These are phyloP conservation scores for Pyrgilauda ruficollis DNA, from an alignment of 2,113 vertebrate genomes.

Conservation along the genomic window DNA sequence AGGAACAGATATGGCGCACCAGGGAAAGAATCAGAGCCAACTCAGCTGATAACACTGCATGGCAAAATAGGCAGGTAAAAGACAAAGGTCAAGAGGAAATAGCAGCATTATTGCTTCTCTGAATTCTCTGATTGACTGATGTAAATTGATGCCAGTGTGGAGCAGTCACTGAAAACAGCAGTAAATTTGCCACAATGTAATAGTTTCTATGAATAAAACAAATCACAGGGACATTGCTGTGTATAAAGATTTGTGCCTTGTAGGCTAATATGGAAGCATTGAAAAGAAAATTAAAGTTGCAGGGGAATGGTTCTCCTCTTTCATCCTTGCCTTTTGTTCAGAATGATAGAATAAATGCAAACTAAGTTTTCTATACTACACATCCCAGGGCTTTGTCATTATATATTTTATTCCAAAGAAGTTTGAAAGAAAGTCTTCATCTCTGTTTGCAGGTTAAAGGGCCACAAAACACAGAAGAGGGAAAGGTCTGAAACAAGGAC, in stretches of 20 bases:
- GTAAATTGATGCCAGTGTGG: neutral
- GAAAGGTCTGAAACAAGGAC: neutral
- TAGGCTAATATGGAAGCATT: neutral
- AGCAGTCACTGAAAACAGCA: neutral
- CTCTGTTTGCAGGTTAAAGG: neutral
- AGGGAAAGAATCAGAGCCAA: neutral
- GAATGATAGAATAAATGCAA: neutral
- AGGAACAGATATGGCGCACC: neutral
- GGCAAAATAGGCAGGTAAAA: neutral
- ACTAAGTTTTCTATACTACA: neutral
- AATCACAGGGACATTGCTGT: neutral
- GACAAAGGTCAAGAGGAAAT: slow-evolving; percentile 10
- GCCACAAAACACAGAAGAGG: neutral
- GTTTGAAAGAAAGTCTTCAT: neutral
- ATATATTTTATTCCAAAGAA: neutral
- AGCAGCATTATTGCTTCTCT: neutral
- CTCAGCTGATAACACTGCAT: neutral
- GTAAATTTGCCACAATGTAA: neutral
- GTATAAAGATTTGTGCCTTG: neutral
- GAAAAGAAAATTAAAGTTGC: neutral
- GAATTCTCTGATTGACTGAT: neutral
- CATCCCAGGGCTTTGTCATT: neutral
- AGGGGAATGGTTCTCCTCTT: neutral
- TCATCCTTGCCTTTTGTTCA: neutral
- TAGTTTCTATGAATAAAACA: neutral